phyloP scores from a whole-genome alignment of 2,113 vertebrate species.

The Anas platyrhynchos region DNA sequence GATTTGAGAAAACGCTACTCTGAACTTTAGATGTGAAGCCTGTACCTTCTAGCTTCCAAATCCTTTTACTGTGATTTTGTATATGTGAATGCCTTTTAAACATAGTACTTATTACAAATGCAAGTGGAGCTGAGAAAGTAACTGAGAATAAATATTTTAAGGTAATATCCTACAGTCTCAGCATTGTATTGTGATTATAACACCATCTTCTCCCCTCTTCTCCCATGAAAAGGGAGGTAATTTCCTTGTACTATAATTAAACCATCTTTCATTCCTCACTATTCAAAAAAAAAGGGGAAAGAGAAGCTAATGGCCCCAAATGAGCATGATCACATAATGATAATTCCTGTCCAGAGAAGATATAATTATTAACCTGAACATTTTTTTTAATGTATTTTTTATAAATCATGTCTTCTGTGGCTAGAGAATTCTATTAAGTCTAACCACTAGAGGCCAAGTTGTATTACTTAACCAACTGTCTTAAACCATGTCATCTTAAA shows the following conservation, averaged over 20 bases:
- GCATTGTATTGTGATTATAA: slow-evolving; percentile 16
- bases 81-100: neutral
- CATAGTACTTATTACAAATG: neutral
- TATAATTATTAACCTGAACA: neutral
- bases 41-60: neutral
- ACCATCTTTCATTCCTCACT: slow-evolving; percentile 23
- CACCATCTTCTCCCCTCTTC: neutral
- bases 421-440: neutral
- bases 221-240: neutral
- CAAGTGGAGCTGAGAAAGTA: slow-evolving; percentile 6
- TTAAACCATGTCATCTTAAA: neutral
- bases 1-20: neutral
- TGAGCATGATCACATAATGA: neutral
- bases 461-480: neutral
- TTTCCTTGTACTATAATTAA: slow-evolving; percentile 59
- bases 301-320: slow-evolving; percentile 19
- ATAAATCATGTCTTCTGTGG: neutral
- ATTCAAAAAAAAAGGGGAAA: neutral
- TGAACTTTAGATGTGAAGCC: neutral
- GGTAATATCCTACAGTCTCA: neutral
- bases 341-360: slow-evolving; percentile 16
- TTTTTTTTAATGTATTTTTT: neutral
- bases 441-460: neutral
- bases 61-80: neutral
- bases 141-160: slow-evolving; percentile 48